These are phyloP conservation scores for Temnothorax nylanderi DNA, from an alignment of 1,140 invertebrate genomes.

Conservation along the genomic window DNA sequence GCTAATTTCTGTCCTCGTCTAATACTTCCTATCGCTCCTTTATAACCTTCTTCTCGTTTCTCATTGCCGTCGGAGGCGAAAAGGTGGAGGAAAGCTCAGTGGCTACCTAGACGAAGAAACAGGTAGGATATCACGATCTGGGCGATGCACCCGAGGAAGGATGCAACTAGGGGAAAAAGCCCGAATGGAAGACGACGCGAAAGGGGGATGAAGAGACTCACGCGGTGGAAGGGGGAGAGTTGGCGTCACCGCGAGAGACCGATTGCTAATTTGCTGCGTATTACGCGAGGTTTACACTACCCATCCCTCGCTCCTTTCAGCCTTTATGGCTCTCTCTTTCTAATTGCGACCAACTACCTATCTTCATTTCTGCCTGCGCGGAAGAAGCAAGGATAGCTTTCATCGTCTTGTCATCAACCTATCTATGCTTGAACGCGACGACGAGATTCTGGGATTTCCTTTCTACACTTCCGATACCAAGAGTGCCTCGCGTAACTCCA, in stretches of 20 bases:
- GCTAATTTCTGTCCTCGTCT: slow-evolving; percentile 71
- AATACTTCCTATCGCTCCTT: slow-evolving; percentile 51
- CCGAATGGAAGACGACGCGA: not conserved
- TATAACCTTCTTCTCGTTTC: slow-evolving; percentile 8
- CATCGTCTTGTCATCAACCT: slow-evolving; percentile 12
- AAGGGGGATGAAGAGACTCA: not conserved
- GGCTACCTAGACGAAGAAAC: slow-evolving; percentile 3
- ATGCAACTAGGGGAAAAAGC: not conserved
- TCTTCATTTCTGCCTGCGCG: slow-evolving; percentile 36
- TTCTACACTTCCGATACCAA: not conserved
- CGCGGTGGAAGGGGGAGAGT: not conserved
- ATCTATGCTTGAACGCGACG: not conserved
- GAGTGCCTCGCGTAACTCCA: not conserved
- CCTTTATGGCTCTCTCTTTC: slow-evolving; percentile 19
- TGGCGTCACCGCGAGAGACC: slow-evolving; percentile 26
- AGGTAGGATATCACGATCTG: slow-evolving; percentile 9
- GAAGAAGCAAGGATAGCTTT: slow-evolving; percentile 28
- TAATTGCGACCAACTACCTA: slow-evolving; percentile 9
- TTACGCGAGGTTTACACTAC: slow-evolving; percentile 46
- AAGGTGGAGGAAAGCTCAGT: not conserved
- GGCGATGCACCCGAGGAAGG: not conserved
- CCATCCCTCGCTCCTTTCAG: not conserved
- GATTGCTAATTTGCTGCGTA: slow-evolving; percentile 53
- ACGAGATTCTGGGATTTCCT: slow-evolving; percentile 15
- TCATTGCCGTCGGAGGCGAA: not conserved